These are phyloP conservation scores for Planococcus citri DNA, from an alignment of 1,140 invertebrate species.

Conservation along the genomic window DNA sequence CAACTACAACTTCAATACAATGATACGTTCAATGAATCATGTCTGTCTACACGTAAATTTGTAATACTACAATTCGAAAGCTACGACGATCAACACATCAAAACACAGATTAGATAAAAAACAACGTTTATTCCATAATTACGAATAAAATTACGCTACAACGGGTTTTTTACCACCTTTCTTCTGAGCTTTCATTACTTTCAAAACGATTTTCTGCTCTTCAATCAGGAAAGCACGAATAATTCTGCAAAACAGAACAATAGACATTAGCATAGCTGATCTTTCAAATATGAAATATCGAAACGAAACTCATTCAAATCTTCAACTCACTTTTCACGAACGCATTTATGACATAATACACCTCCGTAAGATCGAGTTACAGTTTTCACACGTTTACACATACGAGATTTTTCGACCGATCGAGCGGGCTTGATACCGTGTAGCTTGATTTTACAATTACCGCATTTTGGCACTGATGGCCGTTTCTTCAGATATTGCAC, in stretches of 20 bases:
- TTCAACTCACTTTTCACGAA: slow-evolving; percentile 75
- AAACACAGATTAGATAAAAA: too few relatives aligned
- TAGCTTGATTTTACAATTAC: slow-evolving; percentile 86
- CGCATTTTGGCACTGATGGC: slow-evolving; percentile 89
- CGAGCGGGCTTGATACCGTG: slow-evolving; percentile 84
- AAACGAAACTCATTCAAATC: too few relatives aligned
- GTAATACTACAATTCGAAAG: too few relatives aligned
- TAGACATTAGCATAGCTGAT: background rate
- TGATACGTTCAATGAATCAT: too few relatives aligned
- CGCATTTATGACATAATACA: slow-evolving; percentile 92
- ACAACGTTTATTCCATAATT: too few relatives aligned
- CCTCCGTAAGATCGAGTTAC: slow-evolving; percentile 93
- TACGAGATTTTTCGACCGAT: slow-evolving; percentile 76
- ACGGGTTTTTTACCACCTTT: slow-evolving; percentile 36
- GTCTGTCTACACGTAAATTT: too few relatives aligned
- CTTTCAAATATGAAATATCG: background rate
- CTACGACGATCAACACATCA: too few relatives aligned
- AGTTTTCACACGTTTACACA: slow-evolving; percentile 87
- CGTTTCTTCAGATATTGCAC: slow-evolving; percentile 96
- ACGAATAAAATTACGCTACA: too few relatives aligned
- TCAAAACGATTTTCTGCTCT: slow-evolving; percentile 94
- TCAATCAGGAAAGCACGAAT: slow-evolving; percentile 95
- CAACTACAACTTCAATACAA: too few relatives aligned
- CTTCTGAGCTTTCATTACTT: slow-evolving; percentile 85
- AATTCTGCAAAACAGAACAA: slow-evolving; percentile 47